Percentiles rank a stretch among this genome's conserved stretches.
These are phyloP conservation scores for Megastigmus dorsalis DNA, from an alignment of 2,888 invertebrate species.

Conservation along the genomic window DNA sequence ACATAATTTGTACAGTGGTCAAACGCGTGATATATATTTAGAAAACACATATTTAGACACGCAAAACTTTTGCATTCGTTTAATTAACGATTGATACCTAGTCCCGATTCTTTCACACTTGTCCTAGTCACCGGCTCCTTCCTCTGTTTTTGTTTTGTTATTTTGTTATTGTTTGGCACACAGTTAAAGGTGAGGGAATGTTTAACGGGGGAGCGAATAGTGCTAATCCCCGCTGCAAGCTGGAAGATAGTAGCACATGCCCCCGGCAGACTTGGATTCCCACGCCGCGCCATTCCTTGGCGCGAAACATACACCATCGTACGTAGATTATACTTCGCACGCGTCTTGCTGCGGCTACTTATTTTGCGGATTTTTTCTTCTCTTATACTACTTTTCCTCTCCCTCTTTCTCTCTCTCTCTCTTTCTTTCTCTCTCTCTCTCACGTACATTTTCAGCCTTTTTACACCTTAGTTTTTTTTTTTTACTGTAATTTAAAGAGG, in stretches of 20 bases:
- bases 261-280: conserved; percentile 67
- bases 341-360: conserved; percentile 47
- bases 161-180: conserved; percentile 65
- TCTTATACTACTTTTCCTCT: neutral
- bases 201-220: conserved; percentile 70
- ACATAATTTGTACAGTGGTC: too few relatives aligned
- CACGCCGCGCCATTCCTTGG: conserved; percentile 71
- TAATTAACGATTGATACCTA: too few relatives aligned
- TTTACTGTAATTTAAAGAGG: neutral
- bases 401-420: neutral
- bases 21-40: too few relatives aligned
- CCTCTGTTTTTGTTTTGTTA: conserved; percentile 1
- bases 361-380: conserved; percentile 7
- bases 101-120: too few relatives aligned
- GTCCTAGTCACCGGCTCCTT: neutral
- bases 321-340: conserved; percentile 64
- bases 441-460: neutral
- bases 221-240: conserved; percentile 67
- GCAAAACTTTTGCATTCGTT: too few relatives aligned
- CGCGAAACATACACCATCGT: conserved; percentile 73
- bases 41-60: too few relatives aligned
- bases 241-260: conserved; percentile 71
- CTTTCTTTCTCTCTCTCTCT: neutral
- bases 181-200: conserved; percentile 71
- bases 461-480: neutral